Conservation (phyloP, 2,888 invertebrate species). For the Eupithecia subfuscata region DNA sequence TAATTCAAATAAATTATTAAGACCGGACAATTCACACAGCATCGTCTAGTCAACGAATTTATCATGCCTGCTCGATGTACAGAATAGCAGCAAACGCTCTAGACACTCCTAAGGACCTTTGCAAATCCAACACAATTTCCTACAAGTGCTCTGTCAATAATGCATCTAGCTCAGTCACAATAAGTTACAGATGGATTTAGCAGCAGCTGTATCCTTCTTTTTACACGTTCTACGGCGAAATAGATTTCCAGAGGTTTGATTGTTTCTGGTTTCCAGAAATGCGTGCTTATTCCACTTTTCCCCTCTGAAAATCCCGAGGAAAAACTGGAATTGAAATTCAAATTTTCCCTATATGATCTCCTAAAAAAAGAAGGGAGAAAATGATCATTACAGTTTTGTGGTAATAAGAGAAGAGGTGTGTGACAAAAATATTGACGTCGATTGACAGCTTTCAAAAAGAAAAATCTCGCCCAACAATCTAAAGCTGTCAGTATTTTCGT, state of each 20-base stretch:
- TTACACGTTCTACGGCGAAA: not conserved
- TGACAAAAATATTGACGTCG: not conserved
- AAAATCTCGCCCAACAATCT: too few relatives aligned
- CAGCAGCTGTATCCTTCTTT: not conserved
- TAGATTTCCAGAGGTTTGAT: not conserved
- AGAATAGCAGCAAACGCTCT: not conserved
- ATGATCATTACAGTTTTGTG: not conserved
- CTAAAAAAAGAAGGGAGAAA: too few relatives aligned
- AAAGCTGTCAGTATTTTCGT: not conserved
- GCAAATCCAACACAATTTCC: slow-evolving; percentile 11
- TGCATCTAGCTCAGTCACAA: not conserved
- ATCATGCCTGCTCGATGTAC: not conserved
- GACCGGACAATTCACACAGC: too few relatives aligned
- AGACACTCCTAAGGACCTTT: not conserved
- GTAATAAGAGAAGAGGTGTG: not conserved
- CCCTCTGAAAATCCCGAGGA: not conserved
- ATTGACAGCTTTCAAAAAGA: not conserved
- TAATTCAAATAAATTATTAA: too few relatives aligned
- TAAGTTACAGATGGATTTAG: not conserved
- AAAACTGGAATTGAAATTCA: too few relatives aligned
- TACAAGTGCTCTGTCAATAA: slow-evolving; percentile 8
- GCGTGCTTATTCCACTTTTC: not conserved
- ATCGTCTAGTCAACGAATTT: not conserved
- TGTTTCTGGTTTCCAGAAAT: not conserved
- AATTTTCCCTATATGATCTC: too few relatives aligned